Base-by-base conservation (phyloP, 2,797 vertebrate genomes). In the Cossypha caffra region DNA sequence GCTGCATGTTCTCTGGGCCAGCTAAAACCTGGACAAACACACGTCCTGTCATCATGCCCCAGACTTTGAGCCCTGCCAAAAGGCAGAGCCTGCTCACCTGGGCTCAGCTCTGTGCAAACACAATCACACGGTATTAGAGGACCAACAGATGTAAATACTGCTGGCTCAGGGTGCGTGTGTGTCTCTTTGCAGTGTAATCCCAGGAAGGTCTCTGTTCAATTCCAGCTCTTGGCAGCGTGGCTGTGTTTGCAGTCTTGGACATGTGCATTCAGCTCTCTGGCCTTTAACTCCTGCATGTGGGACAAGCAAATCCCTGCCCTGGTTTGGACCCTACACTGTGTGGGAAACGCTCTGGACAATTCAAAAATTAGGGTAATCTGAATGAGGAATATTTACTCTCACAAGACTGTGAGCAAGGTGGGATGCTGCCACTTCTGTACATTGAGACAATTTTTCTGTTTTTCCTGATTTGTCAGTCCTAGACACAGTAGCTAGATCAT, bases 21-120 rank as follows among this genome's bases (percentile, higher is more conserved):
- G 3, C 54, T 83, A 50, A 80, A 86, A 86, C 76, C 76, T 88
- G 21, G n/a, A 25, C 28, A 93, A 90, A 93, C 4, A 59, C 31
- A 14, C 0, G 0, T 38, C 23, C 16, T 69, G 33, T 20, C 68
- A 67, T 16, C 33, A 5, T 3, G 13, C 18, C 52, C 1, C 1
- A 73, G 61, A 15, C 40, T 78, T 6, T 3, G 2, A 87, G 62
- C 29, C 24, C 62, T 78, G 52, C 38, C 77, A 76, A 79, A 72
- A 94, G 61, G 45, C 68, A 71, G 26, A 72, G 47, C 66, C 35
- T 76, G 7, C 66, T 96, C 67, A 94, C 87, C 85, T 66, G 67
- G 38, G 45, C 66, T 92, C 48, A 45, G 29, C 63, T 72, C 62
- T 81, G n/a, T 75, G 73, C 73, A 95, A 90, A 94, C 69, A 72